phyloP scores from a whole-genome alignment of 2,888 invertebrate species.

The Epiblema foenella region DNA sequence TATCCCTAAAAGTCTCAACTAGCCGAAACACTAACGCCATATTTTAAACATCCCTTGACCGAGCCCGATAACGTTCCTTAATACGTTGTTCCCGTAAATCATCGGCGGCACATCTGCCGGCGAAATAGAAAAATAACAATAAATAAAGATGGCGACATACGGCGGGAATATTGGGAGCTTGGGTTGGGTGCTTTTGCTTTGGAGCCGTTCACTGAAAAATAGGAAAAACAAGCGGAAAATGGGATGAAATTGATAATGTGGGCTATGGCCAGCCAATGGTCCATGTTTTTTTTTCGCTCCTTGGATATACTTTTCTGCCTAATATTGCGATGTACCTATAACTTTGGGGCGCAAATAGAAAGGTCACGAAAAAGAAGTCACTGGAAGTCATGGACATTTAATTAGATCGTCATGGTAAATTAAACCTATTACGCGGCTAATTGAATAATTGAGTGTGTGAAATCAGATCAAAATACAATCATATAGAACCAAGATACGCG shows the following conservation, averaged over 20 bases:
- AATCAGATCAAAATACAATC: background rate
- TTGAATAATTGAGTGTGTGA: no score
- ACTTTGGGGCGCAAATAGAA: no score
- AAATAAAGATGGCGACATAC: slow-evolving; percentile 67
- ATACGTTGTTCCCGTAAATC: slow-evolving; percentile 80
- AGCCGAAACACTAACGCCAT: slow-evolving; percentile 24
- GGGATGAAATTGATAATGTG: slow-evolving; percentile 2
- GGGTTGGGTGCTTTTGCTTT: slow-evolving; percentile 36
- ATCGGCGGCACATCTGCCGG: slow-evolving; percentile 80
- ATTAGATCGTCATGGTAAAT: no score
- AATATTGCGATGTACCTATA: background rate
- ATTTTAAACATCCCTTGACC: slow-evolving; percentile 45
- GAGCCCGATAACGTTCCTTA: slow-evolving; percentile 77
- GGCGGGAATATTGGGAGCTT: slow-evolving; percentile 34
- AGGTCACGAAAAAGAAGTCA: no score
- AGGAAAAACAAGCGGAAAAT: slow-evolving; percentile 17
- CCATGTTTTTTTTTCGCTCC: background rate
- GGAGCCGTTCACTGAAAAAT: slow-evolving; percentile 19
- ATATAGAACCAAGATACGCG: no score
- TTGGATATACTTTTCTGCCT: background rate
- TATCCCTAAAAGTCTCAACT: slow-evolving; percentile 6
- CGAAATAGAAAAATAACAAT: slow-evolving; percentile 85
- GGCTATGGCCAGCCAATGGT: background rate
- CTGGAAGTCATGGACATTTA: no score
- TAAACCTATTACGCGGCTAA: no score